Percentiles rank a stretch among this genome's conserved stretches.
These are phyloP conservation scores for Sphaeramia orbicularis DNA, from an alignment of 2,797 vertebrate species.

Conservation along the genomic window DNA sequence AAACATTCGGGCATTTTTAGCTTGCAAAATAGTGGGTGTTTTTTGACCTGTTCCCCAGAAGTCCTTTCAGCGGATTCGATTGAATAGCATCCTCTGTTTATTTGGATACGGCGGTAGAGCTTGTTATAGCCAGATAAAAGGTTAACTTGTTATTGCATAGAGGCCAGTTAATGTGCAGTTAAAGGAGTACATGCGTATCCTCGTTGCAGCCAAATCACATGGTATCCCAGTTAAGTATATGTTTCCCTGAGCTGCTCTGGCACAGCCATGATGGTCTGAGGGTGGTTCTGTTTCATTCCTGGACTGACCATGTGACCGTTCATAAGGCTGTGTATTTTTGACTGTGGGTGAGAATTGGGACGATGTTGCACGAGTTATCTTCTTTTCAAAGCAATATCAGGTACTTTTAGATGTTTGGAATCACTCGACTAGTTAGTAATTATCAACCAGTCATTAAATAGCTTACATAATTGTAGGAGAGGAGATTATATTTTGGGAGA, in stretches of 20 bases:
- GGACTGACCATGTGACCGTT: slow-evolving; percentile 77
- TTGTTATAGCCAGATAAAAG: slow-evolving; percentile 84
- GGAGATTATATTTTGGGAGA: not conserved
- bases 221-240: slow-evolving; percentile 81
- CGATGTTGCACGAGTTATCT: slow-evolving; percentile 15
- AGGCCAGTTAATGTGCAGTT: slow-evolving; percentile 84
- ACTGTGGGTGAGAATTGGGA: slow-evolving; percentile 71
- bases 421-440: not conserved
- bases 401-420: not conserved
- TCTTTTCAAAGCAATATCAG: slow-evolving; percentile 1
- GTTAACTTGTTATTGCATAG: slow-evolving; percentile 84
- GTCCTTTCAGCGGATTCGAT: slow-evolving; percentile 58
- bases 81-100: slow-evolving; percentile 77
- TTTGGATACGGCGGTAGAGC: slow-evolving; percentile 76
- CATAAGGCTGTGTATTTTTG: slow-evolving; percentile 79
- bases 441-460: not conserved
- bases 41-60: slow-evolving; percentile 56
- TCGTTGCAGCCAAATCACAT: slow-evolving; percentile 80
- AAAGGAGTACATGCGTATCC: slow-evolving; percentile 77
- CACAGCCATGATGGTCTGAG: slow-evolving; percentile 76
- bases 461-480: slow-evolving; percentile 1
- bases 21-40: slow-evolving; percentile 64
- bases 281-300: slow-evolving; percentile 82
- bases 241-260: slow-evolving; percentile 73
- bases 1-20: slow-evolving; percentile 77